Evolutionary conservation across 2,113 vertebrate species (phyloP).

Genomic region (Cynoglossus semilaevis): DNA sequence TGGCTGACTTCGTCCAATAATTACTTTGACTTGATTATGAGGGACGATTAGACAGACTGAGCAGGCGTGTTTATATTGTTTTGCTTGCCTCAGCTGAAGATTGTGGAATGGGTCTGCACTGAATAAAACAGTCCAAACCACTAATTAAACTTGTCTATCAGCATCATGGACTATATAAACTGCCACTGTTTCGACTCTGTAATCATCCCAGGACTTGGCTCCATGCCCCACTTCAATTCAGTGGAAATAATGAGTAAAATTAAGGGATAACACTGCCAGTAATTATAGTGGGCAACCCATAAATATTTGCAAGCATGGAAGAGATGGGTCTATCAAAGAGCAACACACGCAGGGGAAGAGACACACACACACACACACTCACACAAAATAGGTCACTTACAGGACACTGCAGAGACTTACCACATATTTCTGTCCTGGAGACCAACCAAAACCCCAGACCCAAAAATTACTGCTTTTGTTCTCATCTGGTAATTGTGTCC

Average conservation of each 20-base stretch:
- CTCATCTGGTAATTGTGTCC: background rate
- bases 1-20: background rate
- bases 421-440: background rate
- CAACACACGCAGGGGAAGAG: constrained; percentile 17
- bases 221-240: constrained; percentile 42
- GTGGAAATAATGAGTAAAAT: constrained; percentile 59
- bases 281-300: constrained; percentile 48
- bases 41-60: constrained; percentile 1
- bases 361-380: constrained; percentile 30
- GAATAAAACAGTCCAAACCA: constrained; percentile 29
- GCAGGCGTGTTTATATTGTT: constrained; percentile 8
- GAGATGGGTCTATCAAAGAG: constrained; percentile 20
- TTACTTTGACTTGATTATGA: background rate
- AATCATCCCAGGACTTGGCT: constrained; percentile 51
- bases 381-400: constrained; percentile 2
- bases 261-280: constrained; percentile 42
- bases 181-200: constrained; percentile 45
- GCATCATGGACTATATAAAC: constrained; percentile 35
- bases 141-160: constrained; percentile 51
- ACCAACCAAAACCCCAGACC: background rate
- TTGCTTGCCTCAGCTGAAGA: constrained; percentile 27
- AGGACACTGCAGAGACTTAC: background rate
- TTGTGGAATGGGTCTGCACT: constrained; percentile 17
- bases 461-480: background rate
- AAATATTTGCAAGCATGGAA: constrained; percentile 40